phyloP scores from a whole-genome alignment of 2,888 invertebrate species.

The Orthosia gracilis region DNA sequence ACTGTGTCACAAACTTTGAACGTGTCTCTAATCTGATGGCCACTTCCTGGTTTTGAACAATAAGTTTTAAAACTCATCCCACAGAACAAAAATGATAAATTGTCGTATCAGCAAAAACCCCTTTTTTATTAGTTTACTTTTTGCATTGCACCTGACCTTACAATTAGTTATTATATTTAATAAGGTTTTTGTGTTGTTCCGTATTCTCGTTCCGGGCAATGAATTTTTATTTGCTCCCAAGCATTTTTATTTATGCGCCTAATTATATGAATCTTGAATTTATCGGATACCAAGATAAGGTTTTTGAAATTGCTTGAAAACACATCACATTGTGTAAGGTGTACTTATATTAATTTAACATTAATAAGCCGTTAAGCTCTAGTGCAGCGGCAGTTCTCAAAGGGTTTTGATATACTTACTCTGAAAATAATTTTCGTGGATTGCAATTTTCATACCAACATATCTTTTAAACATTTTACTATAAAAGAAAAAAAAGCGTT shows the following conservation, averaged over 20 bases:
- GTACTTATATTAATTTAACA: conserved; percentile 21
- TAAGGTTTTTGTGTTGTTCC: conserved; percentile 31
- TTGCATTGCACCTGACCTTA: conserved; percentile 29
- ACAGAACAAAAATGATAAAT: neutral
- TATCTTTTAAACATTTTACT: too few species aligned
- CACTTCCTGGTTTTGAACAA: neutral
- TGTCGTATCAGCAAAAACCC: neutral
- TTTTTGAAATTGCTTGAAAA: conserved; percentile 34
- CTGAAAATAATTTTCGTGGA: neutral
- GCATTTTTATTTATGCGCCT: conserved; percentile 43
- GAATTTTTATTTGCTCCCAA: conserved; percentile 61
- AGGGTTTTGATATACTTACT: conserved; percentile 12
- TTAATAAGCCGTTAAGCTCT: conserved; percentile 21
- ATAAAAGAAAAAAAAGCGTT: too few species aligned
- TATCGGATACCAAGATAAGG: conserved; percentile 47
- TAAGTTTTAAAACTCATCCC: neutral
- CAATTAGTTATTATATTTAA: conserved; percentile 38
- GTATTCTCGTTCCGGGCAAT: conserved; percentile 50
- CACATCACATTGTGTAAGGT: conserved; percentile 16
- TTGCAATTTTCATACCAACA: too few species aligned
- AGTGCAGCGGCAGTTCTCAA: conserved; percentile 16
- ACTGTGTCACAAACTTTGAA: too few species aligned
- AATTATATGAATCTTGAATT: conserved; percentile 47
- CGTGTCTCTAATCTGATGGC: neutral
- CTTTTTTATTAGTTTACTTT: conserved; percentile 6